These are phyloP conservation scores for Lepus townsendii DNA, from an alignment of 2,797 vertebrate genomes.

Conservation along the genomic window DNA sequence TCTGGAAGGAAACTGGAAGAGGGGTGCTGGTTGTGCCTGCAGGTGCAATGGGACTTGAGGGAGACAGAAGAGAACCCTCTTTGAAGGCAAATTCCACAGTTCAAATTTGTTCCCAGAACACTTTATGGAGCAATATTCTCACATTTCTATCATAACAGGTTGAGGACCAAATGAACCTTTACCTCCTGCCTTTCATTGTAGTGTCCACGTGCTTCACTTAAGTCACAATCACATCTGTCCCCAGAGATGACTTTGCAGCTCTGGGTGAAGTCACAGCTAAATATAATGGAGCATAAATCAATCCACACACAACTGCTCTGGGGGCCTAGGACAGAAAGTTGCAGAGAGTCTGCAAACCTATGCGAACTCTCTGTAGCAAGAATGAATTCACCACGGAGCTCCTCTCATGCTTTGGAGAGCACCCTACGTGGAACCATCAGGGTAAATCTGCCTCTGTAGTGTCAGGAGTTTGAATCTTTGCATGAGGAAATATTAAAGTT, in stretches of 20 bases:
- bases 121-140: neutral
- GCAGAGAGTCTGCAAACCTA: neutral
- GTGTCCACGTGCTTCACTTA: constrained; percentile 44
- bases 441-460: neutral
- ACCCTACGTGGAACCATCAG: neutral
- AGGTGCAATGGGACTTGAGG: neutral
- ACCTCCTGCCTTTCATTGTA: neutral
- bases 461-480: neutral
- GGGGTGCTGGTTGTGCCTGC: accelerated
- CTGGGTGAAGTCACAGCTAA: constrained; percentile 60
- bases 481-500: neutral
- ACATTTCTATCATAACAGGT: neutral
- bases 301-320: constrained; percentile 34
- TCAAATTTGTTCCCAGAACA: neutral
- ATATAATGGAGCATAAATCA: constrained; percentile 61
- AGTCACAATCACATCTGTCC: constrained; percentile 19
- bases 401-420: neutral
- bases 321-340: constrained; percentile 3
- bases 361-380: neutral
- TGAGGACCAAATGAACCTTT: neutral
- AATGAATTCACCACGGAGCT: neutral
- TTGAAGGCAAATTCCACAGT: neutral
- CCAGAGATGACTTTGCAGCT: constrained; percentile 54
- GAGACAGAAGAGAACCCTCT: neutral
- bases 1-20: neutral